Evolutionary conservation across 1,140 invertebrate species (phyloP).

Genomic region (Trigoniulus corallinus): DNA sequence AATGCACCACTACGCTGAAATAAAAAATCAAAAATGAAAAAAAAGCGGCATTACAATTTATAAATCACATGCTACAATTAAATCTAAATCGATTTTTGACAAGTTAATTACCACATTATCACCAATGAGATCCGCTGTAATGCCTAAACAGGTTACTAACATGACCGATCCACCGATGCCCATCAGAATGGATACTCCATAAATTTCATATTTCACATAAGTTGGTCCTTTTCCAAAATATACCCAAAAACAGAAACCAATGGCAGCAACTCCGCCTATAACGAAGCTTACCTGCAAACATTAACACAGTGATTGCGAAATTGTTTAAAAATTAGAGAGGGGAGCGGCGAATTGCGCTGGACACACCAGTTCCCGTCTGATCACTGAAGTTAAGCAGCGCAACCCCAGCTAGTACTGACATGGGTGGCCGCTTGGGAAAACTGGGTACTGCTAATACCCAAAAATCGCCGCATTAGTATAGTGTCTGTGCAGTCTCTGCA

Average conservation of each 20-base stretch:
- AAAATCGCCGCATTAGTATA: no score
- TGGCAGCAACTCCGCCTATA: constrained; percentile 42
- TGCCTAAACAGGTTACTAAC: constrained; percentile 73
- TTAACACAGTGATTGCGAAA: no score
- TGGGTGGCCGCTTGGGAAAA: no score
- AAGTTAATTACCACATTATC: constrained; percentile 40
- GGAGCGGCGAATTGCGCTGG: no score
- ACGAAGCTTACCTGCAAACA: constrained; percentile 34
- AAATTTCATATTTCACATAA: constrained; percentile 49
- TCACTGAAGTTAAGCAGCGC: no score
- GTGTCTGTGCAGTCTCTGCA: no score
- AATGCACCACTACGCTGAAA: constrained; percentile 66
- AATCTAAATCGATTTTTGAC: background rate
- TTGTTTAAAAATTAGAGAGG: no score
- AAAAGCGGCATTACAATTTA: no score
- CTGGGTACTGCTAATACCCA: no score
- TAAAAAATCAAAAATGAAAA: no score
- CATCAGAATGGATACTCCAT: constrained; percentile 51
- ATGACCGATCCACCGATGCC: constrained; percentile 69
- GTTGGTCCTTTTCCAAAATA: constrained; percentile 36
- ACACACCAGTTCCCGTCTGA: no score
- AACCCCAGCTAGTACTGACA: no score
- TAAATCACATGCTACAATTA: background rate
- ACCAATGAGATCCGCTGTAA: constrained; percentile 81
- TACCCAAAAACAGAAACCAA: constrained; percentile 49